Base-by-base conservation (phyloP, 2,797 vertebrate species). In the Psittacula derbiana region DNA sequence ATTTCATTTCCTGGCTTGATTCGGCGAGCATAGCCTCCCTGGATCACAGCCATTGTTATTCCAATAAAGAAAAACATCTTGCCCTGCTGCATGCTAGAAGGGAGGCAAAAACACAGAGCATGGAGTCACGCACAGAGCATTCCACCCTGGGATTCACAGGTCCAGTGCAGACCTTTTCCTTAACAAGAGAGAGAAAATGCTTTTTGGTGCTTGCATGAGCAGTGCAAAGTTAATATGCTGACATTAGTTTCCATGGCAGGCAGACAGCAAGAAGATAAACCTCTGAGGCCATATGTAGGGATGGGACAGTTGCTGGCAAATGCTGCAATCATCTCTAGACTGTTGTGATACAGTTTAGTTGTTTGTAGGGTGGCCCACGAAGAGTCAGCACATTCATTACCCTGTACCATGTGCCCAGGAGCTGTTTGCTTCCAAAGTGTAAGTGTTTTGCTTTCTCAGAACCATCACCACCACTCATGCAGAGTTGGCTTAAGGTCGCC, bases 61-160 rank as follows among this genome's bases (percentile, higher is more conserved):
- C 99, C 99, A 70, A 99, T 99, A 96, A 99, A 99, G 98, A 99
- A 99, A 94, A 99, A 99, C 99, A 99, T 99, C 98, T 99, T 99
- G 41, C 99, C 99, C 96, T 99, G 99, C 95, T 99, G 98, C 98
- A 99, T 99, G 94, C 99, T 99, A 95, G 90, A 91, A 93, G 30
- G 53, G 80, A 92, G 64, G 76, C 64, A 86, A 79, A 86, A 64
- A 3, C 44, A 91, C 46, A 70, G 24, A 46, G 80, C 25, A 65
- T 0, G 16, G 78, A 92, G 76, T 88, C 86, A 94, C 3, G 3
- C 87, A 92, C 3, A 7, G 52, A 91, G 40, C 31, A 7, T 73
- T 88, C 71, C 5, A 4, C 31, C 55, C 41, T 9, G 43, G 71
- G 58, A 72, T 23, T 46, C 70, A 38, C 25, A 14, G 4, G 52